Evolutionary conservation across 2,797 vertebrate species (phyloP), one percentile per base, ranked within the genome.

Genomic region (Diplodus puntazzo): DNA sequence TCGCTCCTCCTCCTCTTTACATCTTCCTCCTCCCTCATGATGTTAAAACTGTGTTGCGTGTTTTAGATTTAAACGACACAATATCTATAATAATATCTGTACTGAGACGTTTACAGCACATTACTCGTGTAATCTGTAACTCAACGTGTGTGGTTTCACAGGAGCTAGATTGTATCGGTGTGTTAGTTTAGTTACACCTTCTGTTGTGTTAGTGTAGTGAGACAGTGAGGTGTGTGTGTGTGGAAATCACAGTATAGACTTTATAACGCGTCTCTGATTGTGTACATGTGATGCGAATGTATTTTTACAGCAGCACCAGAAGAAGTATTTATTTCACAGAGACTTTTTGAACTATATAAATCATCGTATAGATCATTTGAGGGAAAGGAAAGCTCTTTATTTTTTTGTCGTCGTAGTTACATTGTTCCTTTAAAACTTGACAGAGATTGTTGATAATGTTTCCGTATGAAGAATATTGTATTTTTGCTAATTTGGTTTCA

Each of bases 251-350:
- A 17, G 17, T 73, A 39, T 64, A 34, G n/a, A 54, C 17, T 66
- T 25, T 67, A 58, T 10, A 23, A 58, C 7, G 49, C 50, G 20
- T 79, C 23, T 68, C 60, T 57, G 59, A 39, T 45, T 69, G 78
- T 84, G 43, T 83, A 34, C 30, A 57, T 10, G 57, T 85, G 83
- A 17, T 18, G 81, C 42, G 12, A 75, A 91, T 86, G 84, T 90
- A 86, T 83, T 85, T 81, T 73, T 67, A 39, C 59, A 49, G 72
- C 61, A 66, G 64, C 58, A 62, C 59, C 68, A 84, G 74, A 60
- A 70, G 30, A 20, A 69, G 58, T 81, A 72, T 82, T 86, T 80
- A 80, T 88, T 77, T 73, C 18, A 68, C 48, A 77, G 71, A 78
- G 13, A 71, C 50, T 73, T 71, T 80, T 61, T 55, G 60, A 73